phyloP scores from a whole-genome alignment of 2,888 invertebrate species.

The Clanis bilineata region DNA sequence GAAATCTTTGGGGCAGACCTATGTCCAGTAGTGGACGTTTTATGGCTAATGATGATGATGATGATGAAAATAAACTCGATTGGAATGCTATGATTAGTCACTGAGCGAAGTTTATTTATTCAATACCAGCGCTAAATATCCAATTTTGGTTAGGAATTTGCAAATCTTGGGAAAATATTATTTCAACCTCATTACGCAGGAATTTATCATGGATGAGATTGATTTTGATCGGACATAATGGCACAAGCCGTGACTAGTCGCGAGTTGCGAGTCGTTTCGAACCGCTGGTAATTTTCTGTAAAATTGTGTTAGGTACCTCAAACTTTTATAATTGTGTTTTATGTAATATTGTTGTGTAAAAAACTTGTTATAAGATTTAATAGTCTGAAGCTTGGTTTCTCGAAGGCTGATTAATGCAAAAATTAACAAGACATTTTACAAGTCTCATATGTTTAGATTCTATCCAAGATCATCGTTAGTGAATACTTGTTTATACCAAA shows the following conservation, averaged over 20 bases:
- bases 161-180: background rate
- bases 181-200: constrained; percentile 1
- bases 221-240: constrained; percentile 3
- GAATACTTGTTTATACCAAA: too few relatives aligned
- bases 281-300: background rate
- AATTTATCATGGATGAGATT: constrained; percentile 5
- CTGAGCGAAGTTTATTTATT: background rate
- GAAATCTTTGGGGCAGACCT: too few relatives aligned
- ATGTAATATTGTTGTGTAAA: constrained; percentile 1
- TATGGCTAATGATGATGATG: too few relatives aligned
- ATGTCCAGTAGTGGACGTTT: too few relatives aligned
- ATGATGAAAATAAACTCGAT: too few relatives aligned
- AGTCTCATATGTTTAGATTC: too few relatives aligned
- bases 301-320: background rate
- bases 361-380: background rate
- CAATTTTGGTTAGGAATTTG: background rate
- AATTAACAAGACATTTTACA: too few relatives aligned
- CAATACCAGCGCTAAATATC: background rate
- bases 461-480: too few relatives aligned
- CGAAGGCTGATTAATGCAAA: too few relatives aligned
- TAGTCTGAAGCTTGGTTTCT: background rate
- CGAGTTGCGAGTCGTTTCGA: background rate
- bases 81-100: too few relatives aligned
- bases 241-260: background rate
- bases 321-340: background rate